Conservation (phyloP, 2,797 vertebrate species). For the Gila robusta region DNA sequence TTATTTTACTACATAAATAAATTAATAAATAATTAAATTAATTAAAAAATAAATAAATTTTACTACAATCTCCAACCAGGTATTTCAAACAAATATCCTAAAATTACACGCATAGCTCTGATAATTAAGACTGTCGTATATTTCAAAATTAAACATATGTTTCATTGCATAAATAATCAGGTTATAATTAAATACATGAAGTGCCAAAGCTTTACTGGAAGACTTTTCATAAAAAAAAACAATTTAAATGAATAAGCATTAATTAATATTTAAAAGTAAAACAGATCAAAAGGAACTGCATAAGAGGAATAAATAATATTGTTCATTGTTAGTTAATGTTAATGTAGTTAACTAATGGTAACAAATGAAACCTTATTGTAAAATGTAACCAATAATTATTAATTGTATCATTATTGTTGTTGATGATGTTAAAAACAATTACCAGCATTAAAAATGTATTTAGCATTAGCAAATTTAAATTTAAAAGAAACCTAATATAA, state of each 20-base stretch:
- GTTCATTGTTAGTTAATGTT: not conserved
- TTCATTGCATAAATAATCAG: not conserved
- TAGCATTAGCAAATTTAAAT: not conserved
- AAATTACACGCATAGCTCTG: not conserved
- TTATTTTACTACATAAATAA: not conserved
- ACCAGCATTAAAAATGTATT: not conserved
- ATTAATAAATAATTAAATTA: too few relatives aligned
- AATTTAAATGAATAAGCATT: not conserved
- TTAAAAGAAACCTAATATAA: not conserved
- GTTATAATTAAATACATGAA: not conserved
- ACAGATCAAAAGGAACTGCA: not conserved
- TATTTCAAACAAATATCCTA: constrained; percentile 2
- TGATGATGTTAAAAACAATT: not conserved
- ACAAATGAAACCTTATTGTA: not conserved
- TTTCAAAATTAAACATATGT: not conserved
- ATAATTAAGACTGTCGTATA: not conserved
- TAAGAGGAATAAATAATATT: not conserved
- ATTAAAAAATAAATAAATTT: too few relatives aligned
- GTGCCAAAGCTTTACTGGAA: not conserved
- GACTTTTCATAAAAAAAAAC: not conserved
- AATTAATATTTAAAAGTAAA: not conserved
- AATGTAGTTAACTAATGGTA: not conserved
- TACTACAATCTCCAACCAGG: not conserved
- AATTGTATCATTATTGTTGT: not conserved
- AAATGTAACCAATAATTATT: not conserved